Base-by-base conservation (phyloP, 2,113 vertebrate species). In the Bubo blakistoni region DNA sequence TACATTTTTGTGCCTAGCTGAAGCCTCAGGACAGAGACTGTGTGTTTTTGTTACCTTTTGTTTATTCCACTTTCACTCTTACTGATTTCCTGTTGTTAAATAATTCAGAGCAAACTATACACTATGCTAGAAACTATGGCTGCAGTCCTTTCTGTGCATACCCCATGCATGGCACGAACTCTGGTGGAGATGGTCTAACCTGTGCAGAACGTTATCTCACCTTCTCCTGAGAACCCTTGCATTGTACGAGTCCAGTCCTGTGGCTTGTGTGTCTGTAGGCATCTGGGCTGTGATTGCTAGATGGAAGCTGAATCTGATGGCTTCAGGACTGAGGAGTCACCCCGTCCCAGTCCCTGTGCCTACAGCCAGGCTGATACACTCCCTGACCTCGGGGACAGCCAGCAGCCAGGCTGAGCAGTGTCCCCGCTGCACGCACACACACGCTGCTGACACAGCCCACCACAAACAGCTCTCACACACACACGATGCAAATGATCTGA, bases 121-220 rank as follows among this genome's bases (percentile, higher is more conserved):
- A 25, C 18, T 16, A 9, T 7, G 5, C 10, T 14, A 52, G 62
- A 26, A 77, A 38, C 10, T 30, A n/a, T 11, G 25, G 16, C 32
- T 78, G 12, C 25, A 7, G 26, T 58, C 34, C 30, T 42, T 47
- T 24, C 47, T 1, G 0, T 42, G 26, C 11, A 19, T 1, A 16
- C 3, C 12, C 16, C 3, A 38, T 8, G 42, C 59, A 46, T 3
- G 3, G 54, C 65, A 78, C 2, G 3, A 73, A 13, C 55, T 25
- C 34, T 27, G 32, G 10, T 16, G 46, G 52, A 76, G 34, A 55
- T 2, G 4, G 7, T 36, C 47, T 42, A 67, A 63, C 22, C 22
- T 4, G 4, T 11, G 17, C 32, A 44, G 69, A 74, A 44, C 11
- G 9, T 34, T 36, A 52, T 74, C 67, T 44, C 40, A 61, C 24